Evolutionary conservation across 1,140 invertebrate species (phyloP).

Genomic region (Ylistrum balloti): DNA sequence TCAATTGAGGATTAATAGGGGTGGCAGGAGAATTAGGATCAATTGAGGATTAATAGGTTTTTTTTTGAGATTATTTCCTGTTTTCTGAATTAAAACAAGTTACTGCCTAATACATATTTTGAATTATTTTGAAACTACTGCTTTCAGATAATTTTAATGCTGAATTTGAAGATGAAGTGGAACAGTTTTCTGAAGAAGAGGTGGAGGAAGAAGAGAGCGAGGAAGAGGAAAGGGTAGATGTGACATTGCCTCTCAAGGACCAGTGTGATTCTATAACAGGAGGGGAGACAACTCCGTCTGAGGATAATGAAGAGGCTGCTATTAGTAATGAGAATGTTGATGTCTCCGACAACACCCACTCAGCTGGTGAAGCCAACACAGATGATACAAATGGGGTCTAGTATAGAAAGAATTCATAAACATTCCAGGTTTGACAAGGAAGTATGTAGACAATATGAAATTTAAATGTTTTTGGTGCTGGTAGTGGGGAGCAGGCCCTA

Average conservation of each 20-base stretch:
- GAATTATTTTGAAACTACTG: too few relatives aligned
- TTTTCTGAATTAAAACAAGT: too few relatives aligned
- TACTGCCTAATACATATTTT: too few relatives aligned
- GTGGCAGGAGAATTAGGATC: too few relatives aligned
- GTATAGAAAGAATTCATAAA: not conserved
- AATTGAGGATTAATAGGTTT: too few relatives aligned
- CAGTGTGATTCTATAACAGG: not conserved
- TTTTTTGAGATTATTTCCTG: too few relatives aligned
- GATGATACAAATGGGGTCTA: not conserved
- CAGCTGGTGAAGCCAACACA: not conserved
- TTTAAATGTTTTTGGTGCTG: not conserved
- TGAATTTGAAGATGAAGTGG: not conserved
- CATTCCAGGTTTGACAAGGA: not conserved
- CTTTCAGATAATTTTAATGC: not conserved
- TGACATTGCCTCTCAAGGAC: not conserved
- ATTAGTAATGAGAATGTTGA: not conserved
- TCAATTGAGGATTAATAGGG: too few relatives aligned
- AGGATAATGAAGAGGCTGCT: not conserved
- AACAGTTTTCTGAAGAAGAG: not conserved
- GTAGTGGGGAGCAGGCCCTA: not conserved
- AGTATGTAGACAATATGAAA: not conserved
- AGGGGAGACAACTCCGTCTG: constrained; percentile 13
- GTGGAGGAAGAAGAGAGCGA: not conserved
- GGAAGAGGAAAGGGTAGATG: not conserved
- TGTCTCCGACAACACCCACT: not conserved